Evolutionary conservation across 2,797 vertebrate species (phyloP).

Genomic region (Periophthalmus magnuspinnatus): DNA sequence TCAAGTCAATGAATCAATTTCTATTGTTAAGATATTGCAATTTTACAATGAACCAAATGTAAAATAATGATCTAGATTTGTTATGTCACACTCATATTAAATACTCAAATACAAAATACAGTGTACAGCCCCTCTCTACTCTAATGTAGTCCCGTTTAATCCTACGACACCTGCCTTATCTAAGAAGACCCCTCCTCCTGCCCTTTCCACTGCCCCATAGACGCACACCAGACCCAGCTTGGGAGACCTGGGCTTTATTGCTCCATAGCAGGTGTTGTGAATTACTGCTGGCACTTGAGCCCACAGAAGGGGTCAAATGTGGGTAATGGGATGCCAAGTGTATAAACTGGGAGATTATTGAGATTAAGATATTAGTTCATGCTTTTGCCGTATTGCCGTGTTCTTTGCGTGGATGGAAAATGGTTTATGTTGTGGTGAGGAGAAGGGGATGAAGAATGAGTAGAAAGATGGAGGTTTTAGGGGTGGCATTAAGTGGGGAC

Average conservation of each 20-base stretch:
- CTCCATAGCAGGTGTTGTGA: slow-evolving; percentile 24
- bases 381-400: slow-evolving; percentile 35
- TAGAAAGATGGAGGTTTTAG: slow-evolving; percentile 67
- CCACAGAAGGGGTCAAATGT: slow-evolving; percentile 29
- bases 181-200: neutral
- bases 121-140: neutral
- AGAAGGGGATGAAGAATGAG: too few relatives aligned
- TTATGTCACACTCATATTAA: too few relatives aligned
- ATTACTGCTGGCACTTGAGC: slow-evolving; percentile 19
- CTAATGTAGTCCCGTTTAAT: slow-evolving; percentile 29
- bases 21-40: too few relatives aligned
- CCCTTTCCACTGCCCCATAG: neutral
- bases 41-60: too few relatives aligned
- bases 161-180: slow-evolving; percentile 16
- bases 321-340: slow-evolving; percentile 18
- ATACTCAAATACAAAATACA: too few relatives aligned
- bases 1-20: too few relatives aligned
- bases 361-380: slow-evolving; percentile 39
- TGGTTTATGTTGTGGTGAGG: slow-evolving; percentile 55
- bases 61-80: too few relatives aligned
- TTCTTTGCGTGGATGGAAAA: slow-evolving; percentile 48
- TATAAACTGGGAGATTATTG: slow-evolving; percentile 23
- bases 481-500: neutral
- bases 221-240: slow-evolving; percentile 22
- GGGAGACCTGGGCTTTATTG: slow-evolving; percentile 15